Evolutionary conservation across 2,797 vertebrate species (phyloP).

Genomic region (Eutrigla gurnardus): DNA sequence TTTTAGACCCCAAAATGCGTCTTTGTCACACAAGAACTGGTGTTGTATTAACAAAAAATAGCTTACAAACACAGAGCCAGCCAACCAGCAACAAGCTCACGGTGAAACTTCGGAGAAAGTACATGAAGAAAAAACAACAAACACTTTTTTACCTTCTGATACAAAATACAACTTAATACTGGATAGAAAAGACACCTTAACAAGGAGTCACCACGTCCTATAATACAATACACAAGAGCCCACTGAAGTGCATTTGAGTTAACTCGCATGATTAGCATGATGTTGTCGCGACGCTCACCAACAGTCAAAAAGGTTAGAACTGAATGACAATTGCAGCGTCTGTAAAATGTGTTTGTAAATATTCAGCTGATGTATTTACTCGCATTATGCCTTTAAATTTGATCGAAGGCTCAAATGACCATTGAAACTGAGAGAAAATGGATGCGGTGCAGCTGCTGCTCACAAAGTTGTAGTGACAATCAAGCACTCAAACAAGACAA

Average conservation of each 20-base stretch:
- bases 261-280: constrained; percentile 41
- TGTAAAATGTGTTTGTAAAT: background rate
- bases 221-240: constrained; percentile 45
- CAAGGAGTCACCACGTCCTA: constrained; percentile 43
- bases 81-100: constrained; percentile 92
- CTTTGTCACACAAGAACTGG: constrained; percentile 50
- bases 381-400: constrained; percentile 3
- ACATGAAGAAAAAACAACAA: constrained; percentile 37
- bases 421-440: constrained; percentile 8
- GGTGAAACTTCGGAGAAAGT: constrained; percentile 54
- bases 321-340: constrained; percentile 1
- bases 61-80: constrained; percentile 85
- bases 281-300: constrained; percentile 40
- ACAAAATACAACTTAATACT: constrained; percentile 75
- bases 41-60: constrained; percentile 57
- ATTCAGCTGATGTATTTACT: constrained; percentile 13
- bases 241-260: constrained; percentile 64
- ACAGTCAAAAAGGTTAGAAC: constrained; percentile 34
- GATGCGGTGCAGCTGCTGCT: constrained; percentile 23
- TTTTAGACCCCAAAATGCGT: constrained; percentile 50
- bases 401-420: constrained; percentile 6
- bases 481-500: constrained; percentile 31
- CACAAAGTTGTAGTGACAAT: background rate
- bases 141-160: constrained; percentile 56
- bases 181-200: constrained; percentile 52